These are phyloP conservation scores for Hymenochirus boettgeri DNA, from an alignment of 2,113 vertebrate genomes.

Conservation along the genomic window DNA sequence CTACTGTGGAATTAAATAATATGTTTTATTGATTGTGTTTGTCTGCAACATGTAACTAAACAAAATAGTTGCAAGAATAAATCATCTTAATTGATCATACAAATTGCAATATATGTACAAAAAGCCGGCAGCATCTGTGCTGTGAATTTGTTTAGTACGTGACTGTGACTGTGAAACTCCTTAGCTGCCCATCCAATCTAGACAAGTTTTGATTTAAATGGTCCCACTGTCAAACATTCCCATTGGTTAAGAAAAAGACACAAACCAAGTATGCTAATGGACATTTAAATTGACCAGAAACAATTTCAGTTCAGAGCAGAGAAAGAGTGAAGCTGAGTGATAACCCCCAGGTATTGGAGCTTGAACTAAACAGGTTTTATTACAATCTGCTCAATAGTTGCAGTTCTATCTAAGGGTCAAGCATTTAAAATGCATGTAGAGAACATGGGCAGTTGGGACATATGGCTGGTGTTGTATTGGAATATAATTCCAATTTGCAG, in stretches of 20 bases:
- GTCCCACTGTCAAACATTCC: too few species aligned
- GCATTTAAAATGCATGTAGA: slow-evolving; percentile 6
- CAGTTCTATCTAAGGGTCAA: not conserved
- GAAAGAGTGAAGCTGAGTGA: slow-evolving; percentile 15
- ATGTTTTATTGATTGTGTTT: too few species aligned
- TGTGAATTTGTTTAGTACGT: not conserved
- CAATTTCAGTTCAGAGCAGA: slow-evolving; percentile 17
- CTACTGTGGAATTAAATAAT: too few species aligned
- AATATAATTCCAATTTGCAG: slow-evolving; percentile 22
- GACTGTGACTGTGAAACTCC: too few species aligned
- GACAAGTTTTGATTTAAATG: too few species aligned
- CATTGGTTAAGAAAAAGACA: not conserved
- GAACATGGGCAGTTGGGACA: slow-evolving; percentile 10
- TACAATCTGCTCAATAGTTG: slow-evolving; percentile 15
- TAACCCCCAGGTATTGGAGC: slow-evolving; percentile 19
- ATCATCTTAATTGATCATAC: too few species aligned
- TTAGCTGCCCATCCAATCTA: too few species aligned
- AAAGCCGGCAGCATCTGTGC: too few species aligned
- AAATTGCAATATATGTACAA: too few species aligned
- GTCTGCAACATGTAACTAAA: too few species aligned
- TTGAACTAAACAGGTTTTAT: slow-evolving; percentile 14
- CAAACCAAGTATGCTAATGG: slow-evolving; percentile 9
- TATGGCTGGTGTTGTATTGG: slow-evolving; percentile 17
- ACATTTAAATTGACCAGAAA: slow-evolving; percentile 19
- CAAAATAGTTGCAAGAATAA: too few species aligned